Evolutionary conservation across 2,113 vertebrate species (phyloP).

Genomic region (Potamarius usumacintae): DNA sequence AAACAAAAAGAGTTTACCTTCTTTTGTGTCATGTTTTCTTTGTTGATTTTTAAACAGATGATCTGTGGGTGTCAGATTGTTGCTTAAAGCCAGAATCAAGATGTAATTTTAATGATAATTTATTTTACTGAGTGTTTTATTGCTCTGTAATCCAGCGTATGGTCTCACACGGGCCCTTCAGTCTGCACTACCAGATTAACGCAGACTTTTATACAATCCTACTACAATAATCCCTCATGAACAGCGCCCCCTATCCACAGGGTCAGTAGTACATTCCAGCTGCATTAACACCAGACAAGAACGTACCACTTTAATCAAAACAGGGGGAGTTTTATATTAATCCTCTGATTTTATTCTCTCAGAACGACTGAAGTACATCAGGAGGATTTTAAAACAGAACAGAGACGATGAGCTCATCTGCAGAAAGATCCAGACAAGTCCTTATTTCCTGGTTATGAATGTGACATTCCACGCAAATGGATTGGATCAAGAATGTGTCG

Average conservation of each 20-base stretch:
- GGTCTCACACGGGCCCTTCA: background rate
- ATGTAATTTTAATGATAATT: background rate
- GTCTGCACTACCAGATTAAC: constrained; percentile 62
- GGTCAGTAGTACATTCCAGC: constrained; percentile 51
- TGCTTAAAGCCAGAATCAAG: no score
- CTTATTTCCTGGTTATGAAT: background rate
- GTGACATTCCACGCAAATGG: background rate
- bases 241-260: constrained; percentile 56
- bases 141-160: background rate
- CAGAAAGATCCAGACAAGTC: background rate
- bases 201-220: constrained; percentile 63
- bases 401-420: background rate
- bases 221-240: constrained; percentile 69
- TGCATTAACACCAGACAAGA: constrained; percentile 28
- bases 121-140: background rate
- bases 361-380: background rate
- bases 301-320: background rate
- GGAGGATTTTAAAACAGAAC: background rate
- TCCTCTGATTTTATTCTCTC: background rate
- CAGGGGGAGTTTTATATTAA: background rate
- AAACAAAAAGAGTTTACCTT: constrained; percentile 76
- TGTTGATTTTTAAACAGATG: background rate
- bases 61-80: background rate
- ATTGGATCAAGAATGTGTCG: background rate
- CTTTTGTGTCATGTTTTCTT: constrained; percentile 84